phyloP scores from a whole-genome alignment of 1,140 invertebrate genomes.

The Chironomus striatipennis region DNA sequence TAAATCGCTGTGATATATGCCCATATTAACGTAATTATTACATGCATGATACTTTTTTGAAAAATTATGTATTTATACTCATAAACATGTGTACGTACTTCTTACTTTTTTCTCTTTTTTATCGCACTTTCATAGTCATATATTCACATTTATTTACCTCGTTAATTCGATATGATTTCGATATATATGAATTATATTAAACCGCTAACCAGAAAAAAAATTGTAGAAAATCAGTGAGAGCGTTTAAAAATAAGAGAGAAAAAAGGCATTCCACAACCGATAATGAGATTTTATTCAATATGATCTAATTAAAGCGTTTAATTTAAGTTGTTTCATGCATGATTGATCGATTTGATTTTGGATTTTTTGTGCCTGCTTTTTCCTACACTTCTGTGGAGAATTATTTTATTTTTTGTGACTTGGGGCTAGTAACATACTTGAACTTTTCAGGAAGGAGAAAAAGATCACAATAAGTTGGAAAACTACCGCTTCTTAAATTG shows the following conservation, averaged over 20 bases:
- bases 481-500: too few species aligned
- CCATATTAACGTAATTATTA: too few species aligned
- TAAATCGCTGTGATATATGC: too few species aligned
- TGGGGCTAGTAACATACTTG: background rate
- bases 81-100: too few species aligned
- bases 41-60: too few species aligned
- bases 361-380: background rate
- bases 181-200: background rate
- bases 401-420: background rate
- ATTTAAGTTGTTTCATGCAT: conserved; percentile 8
- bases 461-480: too few species aligned
- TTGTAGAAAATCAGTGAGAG: too few species aligned
- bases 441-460: too few species aligned
- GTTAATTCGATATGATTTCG: conserved; percentile 13
- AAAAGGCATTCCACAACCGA: background rate
- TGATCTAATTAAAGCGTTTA: conserved; percentile 14
- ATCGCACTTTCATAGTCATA: too few species aligned
- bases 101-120: too few species aligned
- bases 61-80: too few species aligned
- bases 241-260: too few species aligned
- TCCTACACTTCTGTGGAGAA: background rate
- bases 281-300: conserved; percentile 15
- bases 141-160: background rate
- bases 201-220: conserved; percentile 12
- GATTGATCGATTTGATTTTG: background rate